A percentile compares a stretch with the other conserved stretches of the same genome.
Conservation (phyloP, 2,113 vertebrate species). For the Petromus typicus region DNA sequence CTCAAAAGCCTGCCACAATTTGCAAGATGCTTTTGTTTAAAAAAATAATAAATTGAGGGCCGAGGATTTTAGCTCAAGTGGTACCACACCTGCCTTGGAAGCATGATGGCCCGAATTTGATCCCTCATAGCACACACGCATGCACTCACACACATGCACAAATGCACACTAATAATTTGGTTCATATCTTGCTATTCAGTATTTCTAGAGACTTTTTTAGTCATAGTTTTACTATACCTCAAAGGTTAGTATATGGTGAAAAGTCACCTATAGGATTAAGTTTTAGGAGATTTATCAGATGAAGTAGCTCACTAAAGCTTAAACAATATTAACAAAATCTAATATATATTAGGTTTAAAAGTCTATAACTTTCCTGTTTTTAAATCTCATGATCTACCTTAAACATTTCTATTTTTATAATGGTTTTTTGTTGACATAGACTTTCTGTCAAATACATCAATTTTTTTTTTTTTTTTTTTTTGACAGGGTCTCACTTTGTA, state of each 20-base stretch:
- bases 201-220: constrained; percentile 8
- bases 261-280: neutral
- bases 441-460: neutral
- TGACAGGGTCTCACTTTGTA: too few species aligned
- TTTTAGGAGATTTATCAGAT: constrained; percentile 12
- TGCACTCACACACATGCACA: too few species aligned
- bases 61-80: too few species aligned
- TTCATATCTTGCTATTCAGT: constrained; percentile 3
- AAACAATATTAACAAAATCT: neutral
- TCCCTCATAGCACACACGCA: too few species aligned
- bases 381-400: constrained; percentile 35
- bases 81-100: too few species aligned
- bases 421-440: constrained; percentile 57
- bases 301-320: constrained; percentile 3
- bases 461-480: too few species aligned
- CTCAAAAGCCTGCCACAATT: constrained; percentile 13
- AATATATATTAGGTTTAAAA: constrained; percentile 25
- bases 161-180: neutral
- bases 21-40: constrained; percentile 14
- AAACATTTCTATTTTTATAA: neutral
- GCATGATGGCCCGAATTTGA: too few species aligned
- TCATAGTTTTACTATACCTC: constrained; percentile 16
- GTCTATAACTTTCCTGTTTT: neutral
- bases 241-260: neutral
- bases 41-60: too few species aligned